Conservation (phyloP, 2,888 invertebrate genomes). For the Papilio gigon region DNA sequence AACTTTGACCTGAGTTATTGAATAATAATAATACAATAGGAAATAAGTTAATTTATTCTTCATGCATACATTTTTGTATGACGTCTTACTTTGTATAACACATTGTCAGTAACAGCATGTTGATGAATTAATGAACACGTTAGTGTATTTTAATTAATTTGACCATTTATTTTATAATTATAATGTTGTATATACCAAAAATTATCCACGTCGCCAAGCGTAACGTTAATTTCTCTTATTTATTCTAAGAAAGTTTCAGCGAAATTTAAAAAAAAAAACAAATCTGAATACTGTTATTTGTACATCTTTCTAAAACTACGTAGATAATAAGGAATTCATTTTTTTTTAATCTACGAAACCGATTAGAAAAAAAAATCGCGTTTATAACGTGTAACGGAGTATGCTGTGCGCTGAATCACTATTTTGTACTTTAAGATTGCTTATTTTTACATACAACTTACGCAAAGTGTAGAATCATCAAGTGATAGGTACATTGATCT, state of each 20-base stretch:
- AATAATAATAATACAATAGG: not conserved
- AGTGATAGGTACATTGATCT: conserved; percentile 7
- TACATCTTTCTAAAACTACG: not conserved
- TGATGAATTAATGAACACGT: too few species aligned
- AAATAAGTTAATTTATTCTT: not conserved
- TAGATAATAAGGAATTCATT: too few species aligned
- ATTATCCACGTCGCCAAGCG: not conserved
- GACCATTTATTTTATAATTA: not conserved
- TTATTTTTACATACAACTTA: not conserved
- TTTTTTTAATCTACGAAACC: too few species aligned
- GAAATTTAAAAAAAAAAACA: not conserved
- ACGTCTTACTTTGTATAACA: not conserved
- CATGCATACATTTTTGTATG: not conserved
- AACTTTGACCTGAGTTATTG: not conserved
- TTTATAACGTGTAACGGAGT: too few species aligned
- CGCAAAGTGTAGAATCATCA: conserved; percentile 3
- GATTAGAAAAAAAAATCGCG: too few species aligned
- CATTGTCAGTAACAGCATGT: too few species aligned
- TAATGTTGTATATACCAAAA: too few species aligned
- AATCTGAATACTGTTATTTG: not conserved
- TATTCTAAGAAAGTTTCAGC: not conserved
- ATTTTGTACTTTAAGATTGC: not conserved
- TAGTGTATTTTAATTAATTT: too few species aligned
- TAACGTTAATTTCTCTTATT: not conserved
- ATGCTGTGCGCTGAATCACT: not conserved